Evolutionary conservation across 2,888 invertebrate genomes (phyloP), one percentile per base, ranked within the genome.

Genomic region (Troilus luridus): DNA sequence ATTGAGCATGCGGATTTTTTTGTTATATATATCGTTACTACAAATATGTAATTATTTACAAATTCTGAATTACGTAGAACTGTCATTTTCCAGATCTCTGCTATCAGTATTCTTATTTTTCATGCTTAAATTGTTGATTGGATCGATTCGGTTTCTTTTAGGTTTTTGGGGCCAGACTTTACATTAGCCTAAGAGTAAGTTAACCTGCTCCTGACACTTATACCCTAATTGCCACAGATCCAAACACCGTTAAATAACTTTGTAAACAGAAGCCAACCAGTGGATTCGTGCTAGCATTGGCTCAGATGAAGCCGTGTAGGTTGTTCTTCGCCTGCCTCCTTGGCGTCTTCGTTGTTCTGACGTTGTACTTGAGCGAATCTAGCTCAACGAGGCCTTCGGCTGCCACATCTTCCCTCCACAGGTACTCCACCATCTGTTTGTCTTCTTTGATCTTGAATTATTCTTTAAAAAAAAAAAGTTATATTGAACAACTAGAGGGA

Each of bases 141-240:
- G 12, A 67, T 10, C 24, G 27, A 67, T 67, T 67, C 27, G 21
- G 10, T 67, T 67, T 14, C 14, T 19, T 24, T 27, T 6, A 19
- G 24, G 5, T 27, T 64, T 64, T 24, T 67, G 24, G 11, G 27
- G 14, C 67, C 3, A 11, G n/a, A n/a, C 6, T 67, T 67, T 6
- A 27, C 41, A 1, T 41, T 9, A 41, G 1, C 72, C 27, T 19
- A 1, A 17, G 11, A 11, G n/a, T 14, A 11, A 1, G n/a, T 12
- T 56, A 54, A 9, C 56, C 54, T 12, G 56, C 14, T 85, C 56
- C 56, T 85, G 56, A n/a, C 85, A 85, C 85, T 5, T 12, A 56
- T 21, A 58, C 85, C n/a, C 85, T 85, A 85, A 85, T 85, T 85
- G n/a, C 56, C 21, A 54, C n/a, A 85, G 85, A 85, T 21, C 56